Evolutionary conservation across 2,113 vertebrate species (phyloP).

Genomic region (Genyomyrus donnyi): DNA sequence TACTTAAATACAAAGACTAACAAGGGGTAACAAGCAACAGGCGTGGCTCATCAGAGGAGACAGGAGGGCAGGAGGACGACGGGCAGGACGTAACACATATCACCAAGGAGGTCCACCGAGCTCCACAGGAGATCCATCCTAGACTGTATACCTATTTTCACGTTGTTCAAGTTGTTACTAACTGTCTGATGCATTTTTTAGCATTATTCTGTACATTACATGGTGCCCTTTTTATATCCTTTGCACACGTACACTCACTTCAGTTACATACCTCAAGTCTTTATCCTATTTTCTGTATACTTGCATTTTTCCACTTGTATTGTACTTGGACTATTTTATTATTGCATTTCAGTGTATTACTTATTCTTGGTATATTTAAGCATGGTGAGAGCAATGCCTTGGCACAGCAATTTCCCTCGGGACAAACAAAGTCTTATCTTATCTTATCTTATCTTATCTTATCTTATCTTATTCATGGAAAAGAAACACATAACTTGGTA

Average conservation of each 20-base stretch:
- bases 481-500: conserved; percentile 7
- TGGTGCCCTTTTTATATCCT: background rate
- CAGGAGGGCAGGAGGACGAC: too few relatives aligned
- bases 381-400: background rate
- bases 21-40: too few relatives aligned
- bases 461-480: conserved; percentile 10
- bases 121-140: background rate
- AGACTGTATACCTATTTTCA: too few relatives aligned
- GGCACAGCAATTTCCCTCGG: background rate
- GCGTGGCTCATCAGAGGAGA: too few relatives aligned
- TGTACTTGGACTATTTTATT: background rate
- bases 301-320: background rate
- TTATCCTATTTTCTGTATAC: background rate
- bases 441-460: background rate
- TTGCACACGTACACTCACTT: background rate
- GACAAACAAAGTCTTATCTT: background rate
- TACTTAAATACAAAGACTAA: too few relatives aligned
- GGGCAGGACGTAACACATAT: background rate
- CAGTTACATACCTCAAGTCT: background rate
- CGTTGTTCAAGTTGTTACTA: too few relatives aligned
- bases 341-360: background rate
- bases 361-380: background rate
- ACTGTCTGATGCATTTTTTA: too few relatives aligned
- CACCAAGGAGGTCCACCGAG: background rate
- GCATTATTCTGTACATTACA: background rate